A percentile compares a stretch with the other conserved stretches of the same genome.
These are phyloP conservation scores for Cheilosia soror DNA, from an alignment of 2,888 invertebrate species.

Conservation along the genomic window DNA sequence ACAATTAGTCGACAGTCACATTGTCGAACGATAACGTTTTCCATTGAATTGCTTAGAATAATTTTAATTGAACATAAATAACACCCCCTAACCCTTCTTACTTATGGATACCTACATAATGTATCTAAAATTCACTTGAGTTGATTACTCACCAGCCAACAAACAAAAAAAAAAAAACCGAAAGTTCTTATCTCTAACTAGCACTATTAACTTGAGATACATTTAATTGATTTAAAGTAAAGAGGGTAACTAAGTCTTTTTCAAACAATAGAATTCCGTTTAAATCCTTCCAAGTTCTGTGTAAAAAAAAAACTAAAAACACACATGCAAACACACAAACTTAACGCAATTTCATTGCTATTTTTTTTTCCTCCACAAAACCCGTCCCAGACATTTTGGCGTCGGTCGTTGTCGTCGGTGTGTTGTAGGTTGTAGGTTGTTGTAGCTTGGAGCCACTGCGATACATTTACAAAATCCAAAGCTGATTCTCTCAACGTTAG, in stretches of 20 bases:
- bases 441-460: slow-evolving; percentile 7
- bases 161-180: slow-evolving; percentile 15
- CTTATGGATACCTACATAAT: not conserved
- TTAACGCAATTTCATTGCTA: slow-evolving; percentile 39
- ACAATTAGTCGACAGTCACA: slow-evolving; percentile 44
- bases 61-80: slow-evolving; percentile 46
- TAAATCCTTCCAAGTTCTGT: slow-evolving; percentile 1
- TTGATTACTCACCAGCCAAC: not conserved
- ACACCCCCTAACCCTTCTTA: not conserved
- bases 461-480: slow-evolving; percentile 59
- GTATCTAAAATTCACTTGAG: slow-evolving; percentile 16
- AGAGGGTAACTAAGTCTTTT: slow-evolving; percentile 4
- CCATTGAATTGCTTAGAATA: slow-evolving; percentile 56
- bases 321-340: slow-evolving; percentile 41
- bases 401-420: slow-evolving; percentile 65
- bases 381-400: slow-evolving; percentile 74
- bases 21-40: slow-evolving; percentile 45
- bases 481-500: slow-evolving; percentile 58
- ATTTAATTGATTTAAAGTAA: slow-evolving; percentile 63
- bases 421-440: slow-evolving; percentile 1
- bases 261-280: not conserved
- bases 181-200: slow-evolving; percentile 43
- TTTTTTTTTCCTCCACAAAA: slow-evolving; percentile 54
- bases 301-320: slow-evolving; percentile 25
- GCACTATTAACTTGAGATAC: slow-evolving; percentile 33